Conservation (phyloP, 2,888 invertebrate genomes). For the Ophion costatus region DNA sequence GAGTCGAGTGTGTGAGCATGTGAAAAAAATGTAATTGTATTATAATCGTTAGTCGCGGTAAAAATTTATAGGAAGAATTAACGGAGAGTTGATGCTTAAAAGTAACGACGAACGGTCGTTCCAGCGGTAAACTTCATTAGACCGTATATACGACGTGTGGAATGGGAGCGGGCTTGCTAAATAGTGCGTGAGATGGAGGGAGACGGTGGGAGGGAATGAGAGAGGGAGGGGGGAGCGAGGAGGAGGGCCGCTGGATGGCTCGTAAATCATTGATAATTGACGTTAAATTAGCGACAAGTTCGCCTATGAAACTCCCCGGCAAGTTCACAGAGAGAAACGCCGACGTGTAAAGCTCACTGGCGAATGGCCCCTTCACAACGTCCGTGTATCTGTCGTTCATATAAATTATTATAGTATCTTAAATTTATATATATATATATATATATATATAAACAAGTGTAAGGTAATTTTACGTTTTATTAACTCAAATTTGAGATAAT, state of each 20-base stretch:
- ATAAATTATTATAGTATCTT: background rate
- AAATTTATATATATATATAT: background rate
- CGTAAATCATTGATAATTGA: slow-evolving; percentile 70
- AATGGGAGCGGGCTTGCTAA: slow-evolving; percentile 24
- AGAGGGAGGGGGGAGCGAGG: slow-evolving; percentile 9
- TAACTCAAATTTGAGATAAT: no score
- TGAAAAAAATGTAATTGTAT: no score
- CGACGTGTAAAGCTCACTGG: slow-evolving; percentile 30
- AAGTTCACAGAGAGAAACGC: slow-evolving; percentile 56
- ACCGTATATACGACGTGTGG: slow-evolving; percentile 15
- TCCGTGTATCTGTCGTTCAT: slow-evolving; percentile 14
- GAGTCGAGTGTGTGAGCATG: no score
- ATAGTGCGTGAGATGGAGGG: slow-evolving; percentile 14
- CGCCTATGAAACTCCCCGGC: slow-evolving; percentile 34
- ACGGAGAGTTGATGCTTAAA: background rate
- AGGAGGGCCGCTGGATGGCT: slow-evolving; percentile 58
- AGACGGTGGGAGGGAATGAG: slow-evolving; percentile 14
- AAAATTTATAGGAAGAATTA: background rate
- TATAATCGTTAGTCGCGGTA: background rate
- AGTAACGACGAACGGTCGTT: background rate
- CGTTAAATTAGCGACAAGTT: slow-evolving; percentile 67
- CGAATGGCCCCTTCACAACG: slow-evolving; percentile 23
- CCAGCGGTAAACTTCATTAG: background rate
- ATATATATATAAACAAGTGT: background rate
- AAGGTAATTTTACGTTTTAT: no score